Percentiles rank a stretch among this genome's conserved stretches.
phyloP scores from a whole-genome alignment of 2,888 invertebrate genomes.

The Germaria angustata region DNA sequence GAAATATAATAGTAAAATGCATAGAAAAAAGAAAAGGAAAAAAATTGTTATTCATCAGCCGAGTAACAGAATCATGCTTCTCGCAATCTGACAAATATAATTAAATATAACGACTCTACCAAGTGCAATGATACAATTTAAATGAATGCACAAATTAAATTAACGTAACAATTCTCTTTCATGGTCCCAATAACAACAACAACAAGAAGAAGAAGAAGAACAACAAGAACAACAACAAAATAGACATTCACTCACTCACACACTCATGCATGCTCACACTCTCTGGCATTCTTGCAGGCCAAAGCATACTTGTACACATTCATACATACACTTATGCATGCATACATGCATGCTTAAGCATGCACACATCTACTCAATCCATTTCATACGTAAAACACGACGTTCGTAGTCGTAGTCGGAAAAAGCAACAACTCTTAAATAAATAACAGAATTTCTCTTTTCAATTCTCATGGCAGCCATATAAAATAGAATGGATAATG shows the following conservation, averaged over 20 bases:
- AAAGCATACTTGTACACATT: not conserved
- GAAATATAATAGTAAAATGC: not conserved
- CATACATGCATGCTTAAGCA: no score
- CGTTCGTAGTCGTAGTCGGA: not conserved
- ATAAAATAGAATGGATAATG: slow-evolving; percentile 8
- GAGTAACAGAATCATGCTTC: slow-evolving; percentile 43
- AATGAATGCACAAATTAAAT: slow-evolving; percentile 65
- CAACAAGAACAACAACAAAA: slow-evolving; percentile 33
- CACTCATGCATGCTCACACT: not conserved
- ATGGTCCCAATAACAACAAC: slow-evolving; percentile 41
- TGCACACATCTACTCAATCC: not conserved
- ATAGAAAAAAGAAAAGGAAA: not conserved
- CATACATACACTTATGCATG: not conserved
- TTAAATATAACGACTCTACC: slow-evolving; percentile 64
- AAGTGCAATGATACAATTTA: slow-evolving; percentile 65
- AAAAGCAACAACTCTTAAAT: slow-evolving; percentile 53
- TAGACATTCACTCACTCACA: not conserved
- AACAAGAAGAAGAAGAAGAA: no score
- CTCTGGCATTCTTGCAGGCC: not conserved
- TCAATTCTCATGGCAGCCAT: slow-evolving; percentile 50
- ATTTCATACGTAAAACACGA: not conserved
- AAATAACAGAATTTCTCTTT: slow-evolving; percentile 56
- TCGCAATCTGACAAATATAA: slow-evolving; percentile 64
- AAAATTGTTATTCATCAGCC: slow-evolving; percentile 54
- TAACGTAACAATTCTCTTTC: slow-evolving; percentile 60